Evolutionary conservation across 2,113 vertebrate genomes (phyloP), one percentile per base, ranked within the genome.

Genomic region (Ptilorrhoa leucosticta): DNA sequence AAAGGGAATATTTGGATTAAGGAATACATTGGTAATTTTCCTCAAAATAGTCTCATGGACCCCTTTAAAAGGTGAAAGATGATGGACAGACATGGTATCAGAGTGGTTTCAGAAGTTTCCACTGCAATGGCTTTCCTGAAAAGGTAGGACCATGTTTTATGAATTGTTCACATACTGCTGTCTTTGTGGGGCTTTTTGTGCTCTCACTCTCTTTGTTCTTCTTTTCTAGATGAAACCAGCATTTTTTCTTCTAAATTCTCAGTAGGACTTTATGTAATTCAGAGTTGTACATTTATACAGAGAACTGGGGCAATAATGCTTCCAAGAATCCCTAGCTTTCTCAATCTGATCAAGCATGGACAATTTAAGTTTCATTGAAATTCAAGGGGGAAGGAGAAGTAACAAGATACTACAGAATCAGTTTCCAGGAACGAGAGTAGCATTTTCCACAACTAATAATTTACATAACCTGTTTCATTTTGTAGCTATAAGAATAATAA

Each of bases 31-130:
- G 40, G 24, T 65, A 45, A n/a, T 77, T 71, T 37, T 80, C 26
- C 27, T 87, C 27, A 64, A 64, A 87, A 61, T 40, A 86, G 33
- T 48, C 7, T 39, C 18, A 20, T 21, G 26, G 11, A 21, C 0
- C 0, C 4, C 13, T 73, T 56, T 35, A 70, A 82, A 87, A 81
- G 5, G 17, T 42, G 42, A 48, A 64, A 69, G 13, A 45, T 57
- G 22, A 33, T 23, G 14, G 8, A 45, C 1, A 40, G 9, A 47
- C 3, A 28, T 0, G 0, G 17, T 37, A 47, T 75, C 40, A 85
- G 10, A 58, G 10, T 23, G n/a, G 3, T 66, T 65, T 87, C 26
- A 66, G 42, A 44, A 33, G 9, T 45, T 90, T 35, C 14, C 16
- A 30, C 9, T 63, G 10, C 47, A 50, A 21, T 44, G 37, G 4